Evolutionary conservation across 30 jellyfish, hydroid and myxozoan species (phyloP).

Genomic region (Turritopsis dohrnii): DNA sequence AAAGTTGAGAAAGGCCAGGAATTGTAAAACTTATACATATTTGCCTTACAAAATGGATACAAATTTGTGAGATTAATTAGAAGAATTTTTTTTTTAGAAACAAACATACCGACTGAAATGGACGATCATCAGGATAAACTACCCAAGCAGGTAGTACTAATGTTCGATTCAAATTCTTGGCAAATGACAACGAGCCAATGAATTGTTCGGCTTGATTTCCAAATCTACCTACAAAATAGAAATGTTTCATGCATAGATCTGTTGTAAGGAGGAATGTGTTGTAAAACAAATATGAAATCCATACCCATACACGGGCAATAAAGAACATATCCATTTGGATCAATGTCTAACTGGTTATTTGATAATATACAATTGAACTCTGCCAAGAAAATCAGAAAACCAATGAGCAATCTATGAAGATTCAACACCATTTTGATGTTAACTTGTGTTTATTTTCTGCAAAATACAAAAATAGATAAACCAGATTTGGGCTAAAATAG

Average conservation of each 20-base stretch:
- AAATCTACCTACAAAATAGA: constrained; percentile 62
- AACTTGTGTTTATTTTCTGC: not conserved
- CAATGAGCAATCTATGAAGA: not conserved
- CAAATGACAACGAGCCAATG: constrained; percentile 85
- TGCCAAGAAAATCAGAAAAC: not conserved
- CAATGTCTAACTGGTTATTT: constrained; percentile 12
- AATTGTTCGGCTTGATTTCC: constrained; percentile 97
- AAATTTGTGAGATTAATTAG: no score
- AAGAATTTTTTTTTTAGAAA: not conserved
- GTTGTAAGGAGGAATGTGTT: not conserved
- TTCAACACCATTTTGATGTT: not conserved
- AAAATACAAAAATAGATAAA: no score
- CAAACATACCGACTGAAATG: constrained; percentile 56
- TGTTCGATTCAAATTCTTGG: constrained; percentile 78
- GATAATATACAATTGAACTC: not conserved
- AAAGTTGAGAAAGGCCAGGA: no score
- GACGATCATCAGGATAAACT: constrained; percentile 56
- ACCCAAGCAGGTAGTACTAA: constrained; percentile 86
- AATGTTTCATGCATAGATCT: not conserved
- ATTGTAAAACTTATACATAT: no score
- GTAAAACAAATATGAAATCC: constrained; percentile 2
- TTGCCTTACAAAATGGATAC: no score
- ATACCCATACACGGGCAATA: constrained; percentile 86
- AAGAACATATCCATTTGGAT: constrained; percentile 52
- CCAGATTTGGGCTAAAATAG: no score